These are phyloP conservation scores for Meghimatium bilineatum DNA, from an alignment of 2,888 invertebrate species.

Conservation along the genomic window DNA sequence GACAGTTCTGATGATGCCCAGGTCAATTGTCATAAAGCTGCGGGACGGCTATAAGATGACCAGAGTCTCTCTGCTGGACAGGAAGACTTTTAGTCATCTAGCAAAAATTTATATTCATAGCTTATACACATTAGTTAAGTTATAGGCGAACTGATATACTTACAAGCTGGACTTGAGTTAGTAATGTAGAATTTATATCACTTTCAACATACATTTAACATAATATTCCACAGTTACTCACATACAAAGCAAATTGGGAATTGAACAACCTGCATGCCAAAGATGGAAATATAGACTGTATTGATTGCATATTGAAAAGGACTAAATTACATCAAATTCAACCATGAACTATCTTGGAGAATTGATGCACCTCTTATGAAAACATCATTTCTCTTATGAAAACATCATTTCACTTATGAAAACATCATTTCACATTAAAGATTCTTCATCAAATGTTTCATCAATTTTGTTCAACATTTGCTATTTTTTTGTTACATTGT, in stretches of 20 bases:
- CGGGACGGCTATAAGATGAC: conserved; percentile 25
- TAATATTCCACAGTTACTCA: not conserved
- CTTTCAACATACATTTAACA: not conserved
- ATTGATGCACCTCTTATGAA: not conserved
- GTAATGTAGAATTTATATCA: not conserved
- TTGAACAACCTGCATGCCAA: not conserved
- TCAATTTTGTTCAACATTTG: not conserved
- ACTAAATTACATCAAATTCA: not conserved
- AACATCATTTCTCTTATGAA: not conserved
- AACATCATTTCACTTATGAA: not conserved
- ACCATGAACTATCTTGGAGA: not conserved
- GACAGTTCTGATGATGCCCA: conserved; percentile 22
- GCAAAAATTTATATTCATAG: not conserved
- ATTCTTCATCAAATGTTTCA: not conserved
- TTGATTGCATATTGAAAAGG: not conserved
- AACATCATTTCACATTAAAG: no score
- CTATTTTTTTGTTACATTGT: not conserved
- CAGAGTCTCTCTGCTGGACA: conserved; percentile 21
- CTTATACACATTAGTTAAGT: not conserved
- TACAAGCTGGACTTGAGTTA: not conserved
- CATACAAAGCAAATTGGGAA: not conserved
- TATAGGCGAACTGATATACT: not conserved
- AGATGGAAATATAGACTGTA: not conserved
- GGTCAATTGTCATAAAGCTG: conserved; percentile 34
- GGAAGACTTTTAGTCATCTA: not conserved